These are phyloP conservation scores for Eospalax fontanierii DNA, from an alignment of 2,797 vertebrate genomes.

Conservation along the genomic window DNA sequence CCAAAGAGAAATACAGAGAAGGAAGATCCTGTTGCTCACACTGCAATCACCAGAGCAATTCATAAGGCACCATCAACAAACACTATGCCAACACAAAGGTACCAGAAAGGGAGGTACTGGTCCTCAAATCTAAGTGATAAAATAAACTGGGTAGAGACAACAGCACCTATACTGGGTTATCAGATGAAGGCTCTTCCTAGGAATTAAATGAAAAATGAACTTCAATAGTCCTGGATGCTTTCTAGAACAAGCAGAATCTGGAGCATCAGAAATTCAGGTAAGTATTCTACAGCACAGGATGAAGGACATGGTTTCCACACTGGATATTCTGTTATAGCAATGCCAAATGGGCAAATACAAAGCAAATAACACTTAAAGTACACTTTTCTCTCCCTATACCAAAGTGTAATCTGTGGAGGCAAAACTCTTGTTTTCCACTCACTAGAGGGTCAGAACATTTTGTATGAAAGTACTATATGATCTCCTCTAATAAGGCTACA, in stretches of 20 bases:
- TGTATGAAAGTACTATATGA: background rate
- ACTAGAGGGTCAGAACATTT: background rate
- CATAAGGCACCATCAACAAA: background rate
- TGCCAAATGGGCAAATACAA: background rate
- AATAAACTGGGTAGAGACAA: constrained; percentile 9
- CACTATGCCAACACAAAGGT: background rate
- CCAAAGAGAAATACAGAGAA: constrained; percentile 50
- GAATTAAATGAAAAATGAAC: constrained; percentile 57
- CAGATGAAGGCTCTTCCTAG: constrained; percentile 54
- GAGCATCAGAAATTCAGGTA: background rate
- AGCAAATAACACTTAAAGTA: background rate
- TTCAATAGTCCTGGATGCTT: background rate
- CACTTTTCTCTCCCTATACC: background rate
- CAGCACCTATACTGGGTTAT: background rate
- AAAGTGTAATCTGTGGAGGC: background rate
- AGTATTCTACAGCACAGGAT: background rate
- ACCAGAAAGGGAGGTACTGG: background rate
- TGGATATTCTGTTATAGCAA: background rate
- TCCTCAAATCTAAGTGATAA: constrained; percentile 49
- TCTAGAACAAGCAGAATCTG: constrained; percentile 18
- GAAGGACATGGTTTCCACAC: background rate
- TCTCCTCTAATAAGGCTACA: background rate
- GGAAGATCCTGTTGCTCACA: constrained; percentile 15
- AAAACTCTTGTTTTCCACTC: constrained; percentile 48
- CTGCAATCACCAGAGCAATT: background rate